Conservation (phyloP, 2,797 vertebrate genomes). For the Apogon talboti region DNA sequence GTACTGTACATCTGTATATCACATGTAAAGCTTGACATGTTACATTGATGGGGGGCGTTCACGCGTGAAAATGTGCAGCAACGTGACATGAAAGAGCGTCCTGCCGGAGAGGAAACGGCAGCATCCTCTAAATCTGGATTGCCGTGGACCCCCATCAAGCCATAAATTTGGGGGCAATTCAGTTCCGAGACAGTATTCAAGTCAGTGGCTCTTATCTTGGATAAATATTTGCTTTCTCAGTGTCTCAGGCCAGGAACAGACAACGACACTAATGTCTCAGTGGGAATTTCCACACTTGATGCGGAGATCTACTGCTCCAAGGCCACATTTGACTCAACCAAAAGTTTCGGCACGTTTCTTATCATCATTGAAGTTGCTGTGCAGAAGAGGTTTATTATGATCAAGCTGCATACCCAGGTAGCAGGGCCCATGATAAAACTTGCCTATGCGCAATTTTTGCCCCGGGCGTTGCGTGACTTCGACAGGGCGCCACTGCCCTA, state of each 20-base stretch:
- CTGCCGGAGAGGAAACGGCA: constrained; percentile 40
- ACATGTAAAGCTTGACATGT: background rate
- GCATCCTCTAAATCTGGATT: constrained; percentile 50
- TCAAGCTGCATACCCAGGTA: constrained; percentile 43
- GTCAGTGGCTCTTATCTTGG: constrained; percentile 72
- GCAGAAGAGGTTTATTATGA: constrained; percentile 7
- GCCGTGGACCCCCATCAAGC: constrained; percentile 36
- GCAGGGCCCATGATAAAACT: constrained; percentile 68
- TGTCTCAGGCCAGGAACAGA: constrained; percentile 46
- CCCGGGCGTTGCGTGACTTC: constrained; percentile 75
- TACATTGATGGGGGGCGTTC: constrained; percentile 4
- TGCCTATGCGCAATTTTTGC: constrained; percentile 58
- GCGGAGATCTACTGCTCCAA: background rate
- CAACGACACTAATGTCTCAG: constrained; percentile 50
- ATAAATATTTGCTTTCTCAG: constrained; percentile 78
- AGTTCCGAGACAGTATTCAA: constrained; percentile 56
- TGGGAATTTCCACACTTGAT: constrained; percentile 66
- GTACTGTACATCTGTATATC: too few species aligned
- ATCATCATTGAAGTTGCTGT: constrained; percentile 1
- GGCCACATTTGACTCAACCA: constrained; percentile 5
- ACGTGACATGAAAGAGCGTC: constrained; percentile 6
- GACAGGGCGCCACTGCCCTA: constrained; percentile 52
- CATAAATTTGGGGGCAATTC: constrained; percentile 67
- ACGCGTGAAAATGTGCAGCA: constrained; percentile 16
- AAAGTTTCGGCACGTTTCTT: background rate